phyloP scores from a whole-genome alignment of 1,140 invertebrate genomes.

The Drosophila equinoxialis region DNA sequence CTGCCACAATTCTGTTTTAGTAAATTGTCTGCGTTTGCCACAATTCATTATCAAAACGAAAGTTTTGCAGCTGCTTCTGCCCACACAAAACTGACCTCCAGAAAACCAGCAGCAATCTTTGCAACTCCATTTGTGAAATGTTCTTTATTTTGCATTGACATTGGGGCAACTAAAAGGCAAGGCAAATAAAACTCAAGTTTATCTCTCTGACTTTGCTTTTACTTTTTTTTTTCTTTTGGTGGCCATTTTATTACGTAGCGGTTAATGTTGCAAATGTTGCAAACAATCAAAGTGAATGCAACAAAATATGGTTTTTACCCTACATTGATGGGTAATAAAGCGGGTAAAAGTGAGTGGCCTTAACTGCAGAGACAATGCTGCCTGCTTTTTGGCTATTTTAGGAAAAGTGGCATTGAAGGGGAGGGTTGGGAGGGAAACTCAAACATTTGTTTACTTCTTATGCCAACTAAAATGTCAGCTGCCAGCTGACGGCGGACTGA shows the following conservation, averaged over 20 bases:
- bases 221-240: constrained; percentile 13
- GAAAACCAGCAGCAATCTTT: not conserved
- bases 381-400: not conserved
- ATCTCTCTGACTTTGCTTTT: not conserved
- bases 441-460: constrained; percentile 71
- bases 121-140: constrained; percentile 25
- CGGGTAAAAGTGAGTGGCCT: constrained; percentile 17
- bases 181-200: constrained; percentile 31
- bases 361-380: constrained; percentile 31
- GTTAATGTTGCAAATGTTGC: constrained; percentile 35
- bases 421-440: not conserved
- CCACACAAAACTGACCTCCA: not conserved
- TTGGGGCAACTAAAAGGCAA: constrained; percentile 14
- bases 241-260: constrained; percentile 53
- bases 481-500: constrained; percentile 6
- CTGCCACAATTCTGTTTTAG: constrained; percentile 22
- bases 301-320: constrained; percentile 40
- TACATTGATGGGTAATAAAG: not conserved
- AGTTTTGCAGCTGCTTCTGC: constrained; percentile 21
- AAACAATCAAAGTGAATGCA: constrained; percentile 48
- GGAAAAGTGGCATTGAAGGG: not conserved
- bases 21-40: constrained; percentile 40
- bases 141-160: constrained; percentile 34
- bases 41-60: constrained; percentile 31
- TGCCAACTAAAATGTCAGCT: constrained; percentile 37